Evolutionary conservation across 2,797 vertebrate genomes (phyloP), one percentile per base, ranked within the genome.

Genomic region (Epinephelus coioides): DNA sequence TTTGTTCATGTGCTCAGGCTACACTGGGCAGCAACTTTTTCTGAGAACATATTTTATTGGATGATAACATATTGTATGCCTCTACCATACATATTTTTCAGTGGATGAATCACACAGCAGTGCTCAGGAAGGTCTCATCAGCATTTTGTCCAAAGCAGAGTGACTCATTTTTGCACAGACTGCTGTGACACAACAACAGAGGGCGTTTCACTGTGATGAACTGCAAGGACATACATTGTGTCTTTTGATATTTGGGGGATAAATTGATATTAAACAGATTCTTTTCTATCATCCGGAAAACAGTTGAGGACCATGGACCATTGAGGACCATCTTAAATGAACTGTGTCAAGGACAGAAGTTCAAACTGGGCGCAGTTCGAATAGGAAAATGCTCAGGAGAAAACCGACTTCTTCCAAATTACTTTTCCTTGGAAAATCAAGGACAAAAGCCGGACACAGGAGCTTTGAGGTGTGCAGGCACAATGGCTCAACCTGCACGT

Each of bases 341-440:
- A 30, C 34, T 34, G 8, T 34, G 34, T 34, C 34, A 8, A 34
- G 6, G 34, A 34, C 34, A 34, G 34, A 8, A 34, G 7, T 7
- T 34, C 34, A 34, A 8, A 34, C 34, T 34, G 34, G 34, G 7
- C 1, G 7, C 34, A 34, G 34, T 34, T 34, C 2, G 34, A 34
- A 7, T 34, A 34, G 7, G 7, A 34, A 34, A 34, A 34, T 34
- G 34, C 5, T 62, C n/a, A 78, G 84, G 72, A 65, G 67, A 56
- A 88, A 74, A 54, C 73, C 75, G 66, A 71, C 62, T 50, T 79
- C 71, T 73, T 80, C 78, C 19, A n/a, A 15, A 46, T 18, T 0
- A 23, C 19, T 34, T 34, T 34, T 59, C 19, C 61, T 80, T 5
- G 76, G 78, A 25, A 85, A 86, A 80, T 78, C 73, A 53, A 82